Evolutionary conservation across 2,797 vertebrate species (phyloP).

Genomic region (Myotis pilosus): DNA sequence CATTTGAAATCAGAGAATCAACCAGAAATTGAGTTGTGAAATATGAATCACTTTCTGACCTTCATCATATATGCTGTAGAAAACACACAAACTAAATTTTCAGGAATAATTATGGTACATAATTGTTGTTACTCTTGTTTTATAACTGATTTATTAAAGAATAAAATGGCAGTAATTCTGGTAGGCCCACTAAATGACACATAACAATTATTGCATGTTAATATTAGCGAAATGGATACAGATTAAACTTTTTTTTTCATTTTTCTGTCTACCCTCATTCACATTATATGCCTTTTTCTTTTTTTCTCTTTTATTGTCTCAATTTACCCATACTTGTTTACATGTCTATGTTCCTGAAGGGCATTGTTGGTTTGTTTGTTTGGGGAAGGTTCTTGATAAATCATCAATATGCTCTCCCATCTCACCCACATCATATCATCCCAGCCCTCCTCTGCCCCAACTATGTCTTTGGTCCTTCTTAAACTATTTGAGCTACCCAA

Average conservation of each 20-base stretch:
- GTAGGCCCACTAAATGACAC: background rate
- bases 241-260: background rate
- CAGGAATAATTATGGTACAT: background rate
- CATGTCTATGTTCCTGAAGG: background rate
- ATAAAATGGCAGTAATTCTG: background rate
- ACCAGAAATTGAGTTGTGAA: slow-evolving; percentile 37
- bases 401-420: background rate
- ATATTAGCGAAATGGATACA: background rate
- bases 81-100: background rate
- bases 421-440: background rate
- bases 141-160: background rate
- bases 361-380: background rate
- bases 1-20: slow-evolving; percentile 33
- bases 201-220: background rate
- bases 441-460: background rate
- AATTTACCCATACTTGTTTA: background rate
- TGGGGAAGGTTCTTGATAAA: background rate
- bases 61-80: background rate
- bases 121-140: background rate
- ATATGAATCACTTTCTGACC: slow-evolving; percentile 19
- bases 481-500: background rate
- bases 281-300: background rate
- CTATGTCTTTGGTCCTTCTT: background rate
- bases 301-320: background rate
- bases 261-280: background rate